Evolutionary conservation across 2,113 vertebrate species (phyloP), one percentile per base, ranked within the genome.

Genomic region (Laticauda laticaudata): DNA sequence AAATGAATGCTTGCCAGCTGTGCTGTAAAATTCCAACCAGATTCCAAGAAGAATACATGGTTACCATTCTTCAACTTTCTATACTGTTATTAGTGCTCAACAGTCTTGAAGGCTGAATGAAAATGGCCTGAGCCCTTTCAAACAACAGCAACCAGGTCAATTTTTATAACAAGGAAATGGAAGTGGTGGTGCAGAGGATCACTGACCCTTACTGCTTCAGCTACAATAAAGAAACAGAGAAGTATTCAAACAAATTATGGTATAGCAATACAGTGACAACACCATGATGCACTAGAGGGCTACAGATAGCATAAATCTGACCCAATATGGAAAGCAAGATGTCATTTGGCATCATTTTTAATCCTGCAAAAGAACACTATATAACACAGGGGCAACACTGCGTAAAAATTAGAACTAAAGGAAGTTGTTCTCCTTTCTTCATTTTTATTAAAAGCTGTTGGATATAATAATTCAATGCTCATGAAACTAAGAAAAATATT

Each of bases 91-190:
- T 98, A 98, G 93, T 95, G 97, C 95, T 96, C 97, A 96, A 90
- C 95, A 93, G 97, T 96, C 97, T 93, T 96, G 96, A 97, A 97
- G 95, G 93, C 96, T 98, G 98, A 98, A 97, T 98, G 98, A 97
- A 97, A 98, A 98, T 98, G 98, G 98, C 95, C 98, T 97, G 97
- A 98, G 98, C 96, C 97, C 97, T 98, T 98, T 97, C 97, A 98
- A 97, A 97, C 96, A 96, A 95, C 95, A 96, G 95, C 96, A 97
- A 97, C 95, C 96, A 97, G 98, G 97, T 98, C 97, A 98, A 98
- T 98, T 98, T 97, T 97, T 97, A 95, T 98, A 98, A 98, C 97
- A 97, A 98, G 98, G 97, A 98, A 98, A 98, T 98, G 97, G 97
- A 98, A 97, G 98, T 97, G 97, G 97, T 94, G 95, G 96, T 94